A percentile compares a stretch with the other conserved stretches of the same genome.
Evolutionary conservation across 2,797 vertebrate genomes (phyloP).

Genomic region (Spinibarbus caldwelli): DNA sequence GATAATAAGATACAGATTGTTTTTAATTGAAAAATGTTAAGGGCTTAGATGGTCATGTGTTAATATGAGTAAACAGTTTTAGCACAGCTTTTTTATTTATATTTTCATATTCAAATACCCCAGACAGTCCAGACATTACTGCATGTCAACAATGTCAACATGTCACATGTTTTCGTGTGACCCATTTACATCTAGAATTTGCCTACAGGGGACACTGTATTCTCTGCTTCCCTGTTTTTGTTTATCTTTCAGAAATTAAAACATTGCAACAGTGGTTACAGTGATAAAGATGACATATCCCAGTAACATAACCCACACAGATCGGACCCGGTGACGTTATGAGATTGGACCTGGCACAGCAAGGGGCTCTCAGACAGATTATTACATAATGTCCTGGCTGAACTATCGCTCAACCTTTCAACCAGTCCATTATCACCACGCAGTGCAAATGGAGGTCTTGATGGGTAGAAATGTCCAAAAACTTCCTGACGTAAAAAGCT

Average conservation of each 20-base stretch:
- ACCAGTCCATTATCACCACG: slow-evolving; percentile 56
- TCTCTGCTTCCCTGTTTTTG: background rate
- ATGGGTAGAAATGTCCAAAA: slow-evolving; percentile 26
- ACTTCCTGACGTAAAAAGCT: background rate
- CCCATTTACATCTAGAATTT: background rate
- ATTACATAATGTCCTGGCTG: no score
- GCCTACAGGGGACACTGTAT: background rate
- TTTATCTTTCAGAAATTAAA: background rate
- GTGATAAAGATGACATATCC: background rate
- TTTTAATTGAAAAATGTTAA: background rate
- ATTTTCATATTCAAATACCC: background rate
- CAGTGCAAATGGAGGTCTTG: slow-evolving; percentile 28
- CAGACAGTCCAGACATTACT: background rate
- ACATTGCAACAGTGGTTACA: background rate
- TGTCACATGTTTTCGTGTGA: background rate
- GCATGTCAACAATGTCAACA: background rate
- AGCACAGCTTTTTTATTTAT: background rate
- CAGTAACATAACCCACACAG: slow-evolving; percentile 15
- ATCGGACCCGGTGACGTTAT: slow-evolving; percentile 57
- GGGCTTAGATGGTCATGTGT: background rate
- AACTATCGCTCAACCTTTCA: no score
- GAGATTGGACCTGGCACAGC: slow-evolving; percentile 53
- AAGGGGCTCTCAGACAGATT: slow-evolving; percentile 57
- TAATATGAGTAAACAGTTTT: background rate
- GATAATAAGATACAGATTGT: background rate